These are phyloP conservation scores for Xanthia icteritia DNA, from an alignment of 2,888 invertebrate genomes.

Conservation along the genomic window DNA sequence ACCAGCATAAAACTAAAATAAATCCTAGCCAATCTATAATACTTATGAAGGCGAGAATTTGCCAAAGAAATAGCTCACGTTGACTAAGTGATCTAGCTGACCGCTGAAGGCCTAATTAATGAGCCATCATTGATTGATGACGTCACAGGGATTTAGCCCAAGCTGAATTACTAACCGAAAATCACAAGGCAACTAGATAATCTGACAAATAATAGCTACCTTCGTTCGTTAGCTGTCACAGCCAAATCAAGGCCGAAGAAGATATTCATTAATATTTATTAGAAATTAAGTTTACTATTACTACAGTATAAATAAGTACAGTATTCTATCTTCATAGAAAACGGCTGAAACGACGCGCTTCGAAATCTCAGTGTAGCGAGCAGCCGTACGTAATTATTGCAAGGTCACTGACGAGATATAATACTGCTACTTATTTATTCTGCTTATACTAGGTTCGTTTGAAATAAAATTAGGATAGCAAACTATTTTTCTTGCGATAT, in stretches of 20 bases:
- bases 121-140: conserved; percentile 57
- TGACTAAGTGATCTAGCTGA: conserved; percentile 27
- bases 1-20: background rate
- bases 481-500: background rate
- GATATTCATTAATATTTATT: conserved; percentile 39
- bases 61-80: conserved; percentile 54
- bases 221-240: conserved; percentile 32
- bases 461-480: background rate
- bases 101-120: conserved; percentile 57
- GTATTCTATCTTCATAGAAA: too few relatives aligned
- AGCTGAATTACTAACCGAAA: conserved; percentile 47
- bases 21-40: conserved; percentile 22
- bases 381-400: too few relatives aligned
- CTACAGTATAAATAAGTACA: too few relatives aligned
- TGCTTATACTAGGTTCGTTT: background rate
- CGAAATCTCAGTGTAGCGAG: too few relatives aligned
- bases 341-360: too few relatives aligned
- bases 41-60: conserved; percentile 28
- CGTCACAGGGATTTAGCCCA: conserved; percentile 39
- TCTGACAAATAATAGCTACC: conserved; percentile 36
- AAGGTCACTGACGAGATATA: too few relatives aligned
- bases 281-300: conserved; percentile 18
- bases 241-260: conserved; percentile 13
- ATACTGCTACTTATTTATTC: too few relatives aligned
- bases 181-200: conserved; percentile 51